Evolutionary conservation across 2,113 vertebrate species (phyloP), one percentile per base, ranked within the genome.

Genomic region (Cyphomyrus discorhynchus): DNA sequence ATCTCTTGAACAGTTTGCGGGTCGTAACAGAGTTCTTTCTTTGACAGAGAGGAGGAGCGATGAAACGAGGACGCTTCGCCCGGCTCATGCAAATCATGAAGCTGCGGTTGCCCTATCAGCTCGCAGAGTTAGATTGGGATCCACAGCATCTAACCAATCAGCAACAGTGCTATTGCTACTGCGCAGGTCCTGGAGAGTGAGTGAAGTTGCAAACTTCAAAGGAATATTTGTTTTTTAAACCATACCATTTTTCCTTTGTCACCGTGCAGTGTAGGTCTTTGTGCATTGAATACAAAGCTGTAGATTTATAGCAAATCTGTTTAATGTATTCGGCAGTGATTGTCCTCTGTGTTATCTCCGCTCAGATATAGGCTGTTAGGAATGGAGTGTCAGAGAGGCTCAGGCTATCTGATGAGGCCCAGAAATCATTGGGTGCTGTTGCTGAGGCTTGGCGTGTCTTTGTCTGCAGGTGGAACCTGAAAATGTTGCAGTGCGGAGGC

Each of bases 81-180:
- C 95, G 97, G 13, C 97, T 97, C 93, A 98, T 98, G 98, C 96
- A 97, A 94, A 95, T 96, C 35, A 98, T 98, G 98, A 98, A 98
- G 89, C 94, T 97, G 0, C 95, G 96, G 19, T 94, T 98, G 31
- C 97, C 98, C 0, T 98, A 98, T 90, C 97, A 97, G 94, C 95
- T 98, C 86, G 96, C 96, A 84, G 95, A 96, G 62, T 93, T 98
- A 84, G 97, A 98, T 93, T 98, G 98, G 97, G 98, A 98, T 84
- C 94, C 95, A 2, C 97, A 97, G 90, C 98, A 98, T 86, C 94
- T 98, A 93, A 97, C 97, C 95, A 98, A 98, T 94, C 96, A 97
- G 91, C 97, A 98, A 89, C 97, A 98, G 94, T 98, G 97, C 94
- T 98, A 98, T 96, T 98, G 98, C 93, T 98, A 98, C 95, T 98